Evolutionary conservation across 2,888 invertebrate genomes (phyloP).

Genomic region (Antitype chi): DNA sequence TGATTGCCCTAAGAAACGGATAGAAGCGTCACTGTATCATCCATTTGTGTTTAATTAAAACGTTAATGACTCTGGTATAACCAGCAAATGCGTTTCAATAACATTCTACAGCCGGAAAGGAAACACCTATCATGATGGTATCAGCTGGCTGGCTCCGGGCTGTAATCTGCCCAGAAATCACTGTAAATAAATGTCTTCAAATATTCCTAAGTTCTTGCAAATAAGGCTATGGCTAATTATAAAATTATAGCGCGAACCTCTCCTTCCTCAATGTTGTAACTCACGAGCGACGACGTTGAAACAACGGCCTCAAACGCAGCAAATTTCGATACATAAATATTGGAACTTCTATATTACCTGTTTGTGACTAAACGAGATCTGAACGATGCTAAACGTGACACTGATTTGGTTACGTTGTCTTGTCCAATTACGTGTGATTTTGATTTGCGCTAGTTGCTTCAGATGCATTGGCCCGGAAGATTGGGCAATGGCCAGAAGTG

Average conservation of each 20-base stretch:
- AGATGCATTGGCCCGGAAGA: constrained; percentile 56
- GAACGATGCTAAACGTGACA: constrained; percentile 62
- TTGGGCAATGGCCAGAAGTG: constrained; percentile 54
- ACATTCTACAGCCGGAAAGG: constrained; percentile 41
- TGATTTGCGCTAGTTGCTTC: constrained; percentile 62
- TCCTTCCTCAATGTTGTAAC: constrained; percentile 47
- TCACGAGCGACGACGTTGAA: constrained; percentile 39
- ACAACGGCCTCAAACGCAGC: constrained; percentile 29
- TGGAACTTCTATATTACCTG: constrained; percentile 51
- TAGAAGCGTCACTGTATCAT: constrained; percentile 47
- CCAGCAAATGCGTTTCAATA: constrained; percentile 47
- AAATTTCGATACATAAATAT: constrained; percentile 41
- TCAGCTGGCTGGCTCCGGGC: constrained; percentile 41
- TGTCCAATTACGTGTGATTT: constrained; percentile 71
- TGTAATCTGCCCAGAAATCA: constrained; percentile 44
- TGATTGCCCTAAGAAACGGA: constrained; percentile 58
- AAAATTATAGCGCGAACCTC: constrained; percentile 50
- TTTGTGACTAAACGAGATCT: constrained; percentile 50
- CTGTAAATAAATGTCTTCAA: constrained; percentile 22
- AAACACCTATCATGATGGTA: constrained; percentile 48
- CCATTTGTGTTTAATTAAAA: constrained; percentile 64
- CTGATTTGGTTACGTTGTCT: constrained; percentile 66
- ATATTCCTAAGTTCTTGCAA: constrained; percentile 32
- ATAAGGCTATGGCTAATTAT: constrained; percentile 45
- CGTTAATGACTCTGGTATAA: constrained; percentile 50